Evolutionary conservation across 2,113 vertebrate genomes (phyloP).

Genomic region (Misgurnus anguillicaudatus): DNA sequence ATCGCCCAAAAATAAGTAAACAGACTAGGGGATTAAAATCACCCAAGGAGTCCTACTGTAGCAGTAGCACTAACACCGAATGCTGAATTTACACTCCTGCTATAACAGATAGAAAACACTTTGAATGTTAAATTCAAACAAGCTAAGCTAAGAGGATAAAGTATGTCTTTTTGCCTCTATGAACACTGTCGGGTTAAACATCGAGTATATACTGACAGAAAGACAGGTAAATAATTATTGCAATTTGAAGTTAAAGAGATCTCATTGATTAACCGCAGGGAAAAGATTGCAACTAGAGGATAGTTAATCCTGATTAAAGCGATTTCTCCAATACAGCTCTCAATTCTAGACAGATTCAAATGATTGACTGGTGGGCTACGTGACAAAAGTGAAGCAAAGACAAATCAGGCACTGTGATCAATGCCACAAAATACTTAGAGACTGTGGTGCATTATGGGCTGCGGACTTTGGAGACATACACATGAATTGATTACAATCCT

Average conservation of each 20-base stretch:
- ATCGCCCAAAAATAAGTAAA: conserved; percentile 31
- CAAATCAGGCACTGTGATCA: not conserved
- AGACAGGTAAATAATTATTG: not conserved
- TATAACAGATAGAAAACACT: not conserved
- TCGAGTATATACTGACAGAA: not conserved
- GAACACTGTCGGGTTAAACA: not conserved
- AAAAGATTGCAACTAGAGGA: not conserved
- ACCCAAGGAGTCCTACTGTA: not conserved
- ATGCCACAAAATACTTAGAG: not conserved
- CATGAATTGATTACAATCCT: not conserved
- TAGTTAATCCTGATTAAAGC: not conserved
- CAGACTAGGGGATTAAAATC: conserved; percentile 24
- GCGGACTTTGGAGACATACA: not conserved
- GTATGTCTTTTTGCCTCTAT: not conserved
- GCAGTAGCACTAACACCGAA: not conserved
- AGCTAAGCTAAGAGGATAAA: not conserved
- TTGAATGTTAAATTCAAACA: not conserved
- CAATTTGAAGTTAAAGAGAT: not conserved
- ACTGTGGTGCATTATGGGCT: not conserved
- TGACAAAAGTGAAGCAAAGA: not conserved
- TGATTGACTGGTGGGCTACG: not conserved
- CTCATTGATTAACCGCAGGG: not conserved
- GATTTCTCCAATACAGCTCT: not conserved
- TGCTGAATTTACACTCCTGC: not conserved
- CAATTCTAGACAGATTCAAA: conserved; percentile 1